Evolutionary conservation across 2,797 vertebrate genomes (phyloP).

Genomic region (Coracias cyanogaster): DNA sequence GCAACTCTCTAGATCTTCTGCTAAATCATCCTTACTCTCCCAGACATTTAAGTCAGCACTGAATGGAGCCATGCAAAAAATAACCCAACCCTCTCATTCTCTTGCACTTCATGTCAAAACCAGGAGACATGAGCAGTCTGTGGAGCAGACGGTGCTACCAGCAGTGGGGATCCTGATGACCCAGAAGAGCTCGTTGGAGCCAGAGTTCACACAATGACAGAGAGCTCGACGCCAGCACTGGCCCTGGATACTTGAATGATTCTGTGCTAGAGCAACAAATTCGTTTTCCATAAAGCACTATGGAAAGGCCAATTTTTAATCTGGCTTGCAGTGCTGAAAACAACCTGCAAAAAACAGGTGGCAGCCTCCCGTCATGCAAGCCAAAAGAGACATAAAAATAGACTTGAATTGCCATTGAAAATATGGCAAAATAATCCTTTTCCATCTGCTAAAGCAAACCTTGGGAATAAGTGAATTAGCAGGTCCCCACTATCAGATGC

Average conservation of each 20-base stretch:
- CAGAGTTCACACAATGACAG: background rate
- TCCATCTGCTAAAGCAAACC: slow-evolving; percentile 76
- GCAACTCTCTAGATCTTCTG: background rate
- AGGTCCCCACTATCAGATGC: slow-evolving; percentile 50
- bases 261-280: slow-evolving; percentile 39
- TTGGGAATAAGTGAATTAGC: slow-evolving; percentile 74
- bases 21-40: background rate
- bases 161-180: background rate
- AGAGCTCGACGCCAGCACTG: background rate
- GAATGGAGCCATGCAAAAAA: background rate
- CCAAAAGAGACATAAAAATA: slow-evolving; percentile 82
- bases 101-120: background rate
- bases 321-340: slow-evolving; percentile 64
- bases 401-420: slow-evolving; percentile 72
- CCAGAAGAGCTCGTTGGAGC: background rate
- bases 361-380: slow-evolving; percentile 67
- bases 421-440: slow-evolving; percentile 77
- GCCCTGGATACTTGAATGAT: background rate
- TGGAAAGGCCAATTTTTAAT: slow-evolving; percentile 39
- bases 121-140: background rate
- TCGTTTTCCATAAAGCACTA: slow-evolving; percentile 52
- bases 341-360: slow-evolving; percentile 82
- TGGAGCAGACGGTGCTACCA: background rate
- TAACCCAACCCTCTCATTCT: background rate
- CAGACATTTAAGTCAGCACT: background rate